Evolutionary conservation across 2,113 vertebrate genomes (phyloP), one percentile per base, ranked within the genome.

Genomic region (Eubucco bourcierii): DNA sequence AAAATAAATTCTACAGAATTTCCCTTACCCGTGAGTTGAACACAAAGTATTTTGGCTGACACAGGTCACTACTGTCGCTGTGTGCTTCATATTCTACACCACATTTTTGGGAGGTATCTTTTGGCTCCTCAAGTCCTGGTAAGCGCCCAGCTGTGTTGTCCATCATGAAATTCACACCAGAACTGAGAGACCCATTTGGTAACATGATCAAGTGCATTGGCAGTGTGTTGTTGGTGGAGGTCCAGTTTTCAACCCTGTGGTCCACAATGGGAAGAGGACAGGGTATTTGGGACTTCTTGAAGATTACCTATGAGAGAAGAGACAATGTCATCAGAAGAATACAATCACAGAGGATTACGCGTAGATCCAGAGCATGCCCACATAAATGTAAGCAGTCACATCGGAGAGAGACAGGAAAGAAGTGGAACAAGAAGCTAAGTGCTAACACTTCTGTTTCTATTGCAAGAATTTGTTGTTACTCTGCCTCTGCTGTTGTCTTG

Each of bases 221-320:
- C 65, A 97, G 89, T 0, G 98, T 98, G 60, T 52, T 96, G 44
- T 99, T 99, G n/a, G 82, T 87, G 53, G 86, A 8, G 2, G 98
- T 99, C 93, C 97, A 94, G 94, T 99, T 99, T 71, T 96, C 93
- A 46, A 55, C 67, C 53, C 84, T 84, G 0, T 98, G 98, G 91
- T 95, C 91, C 90, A 99, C 94, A 86, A 98, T 37, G 2, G 98
- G 98, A 33, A 99, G 97, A 63, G 99, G 99, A 90, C 99, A 99
- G 1, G 99, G 98, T 71, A 99, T 98, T 95, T 98, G 98, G n/a
- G 97, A 99, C 97, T 99, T 99, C 97, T 99, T 99, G 90, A 99
- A 99, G 91, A 99, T 99, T 76, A 99, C 91, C 99, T 99, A 90
- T 47, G 92, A 87, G 78, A 88, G 31, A 87, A 44, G 47, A 90